Evolutionary conservation across 2,888 invertebrate genomes (phyloP).

Genomic region (Margaritifera margaritifera): DNA sequence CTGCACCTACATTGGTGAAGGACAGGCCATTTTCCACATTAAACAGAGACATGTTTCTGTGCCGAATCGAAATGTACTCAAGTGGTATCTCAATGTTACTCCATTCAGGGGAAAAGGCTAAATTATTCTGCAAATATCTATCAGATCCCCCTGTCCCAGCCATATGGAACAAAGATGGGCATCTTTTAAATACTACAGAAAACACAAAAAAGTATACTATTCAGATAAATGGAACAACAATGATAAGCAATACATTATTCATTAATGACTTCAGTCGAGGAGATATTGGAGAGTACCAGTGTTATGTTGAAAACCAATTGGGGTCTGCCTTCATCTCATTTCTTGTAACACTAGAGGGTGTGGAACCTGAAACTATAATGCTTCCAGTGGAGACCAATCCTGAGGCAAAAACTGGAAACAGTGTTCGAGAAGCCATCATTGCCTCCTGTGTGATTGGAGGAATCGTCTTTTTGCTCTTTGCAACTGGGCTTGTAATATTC

Average conservation of each 20-base stretch:
- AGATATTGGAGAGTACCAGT: slow-evolving; percentile 59
- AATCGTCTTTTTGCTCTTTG: slow-evolving; percentile 49
- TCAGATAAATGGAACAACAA: slow-evolving; percentile 26
- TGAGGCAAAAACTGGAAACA: slow-evolving; percentile 20
- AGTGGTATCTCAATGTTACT: slow-evolving; percentile 48
- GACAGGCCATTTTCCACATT: slow-evolving; percentile 48
- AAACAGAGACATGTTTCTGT: slow-evolving; percentile 51
- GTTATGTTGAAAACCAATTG: slow-evolving; percentile 55
- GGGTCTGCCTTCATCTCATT: slow-evolving; percentile 47
- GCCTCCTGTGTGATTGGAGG: slow-evolving; percentile 57
- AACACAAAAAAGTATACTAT: slow-evolving; percentile 43
- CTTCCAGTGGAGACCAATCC: slow-evolving; percentile 23
- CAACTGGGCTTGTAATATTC: slow-evolving; percentile 47
- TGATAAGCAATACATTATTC: slow-evolving; percentile 42
- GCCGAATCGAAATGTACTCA: slow-evolving; percentile 58
- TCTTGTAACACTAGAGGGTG: slow-evolving; percentile 47
- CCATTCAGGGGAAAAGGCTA: slow-evolving; percentile 36
- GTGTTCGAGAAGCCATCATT: slow-evolving; percentile 48
- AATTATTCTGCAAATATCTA: slow-evolving; percentile 55
- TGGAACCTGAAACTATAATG: slow-evolving; percentile 35
- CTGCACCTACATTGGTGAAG: slow-evolving; percentile 49
- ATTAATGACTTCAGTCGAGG: slow-evolving; percentile 51
- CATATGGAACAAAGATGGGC: slow-evolving; percentile 52
- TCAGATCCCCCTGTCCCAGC: slow-evolving; percentile 55
- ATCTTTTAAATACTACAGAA: slow-evolving; percentile 28